These are phyloP conservation scores for Rotaria socialis DNA, from an alignment of 2,888 invertebrate genomes.

Conservation along the genomic window DNA sequence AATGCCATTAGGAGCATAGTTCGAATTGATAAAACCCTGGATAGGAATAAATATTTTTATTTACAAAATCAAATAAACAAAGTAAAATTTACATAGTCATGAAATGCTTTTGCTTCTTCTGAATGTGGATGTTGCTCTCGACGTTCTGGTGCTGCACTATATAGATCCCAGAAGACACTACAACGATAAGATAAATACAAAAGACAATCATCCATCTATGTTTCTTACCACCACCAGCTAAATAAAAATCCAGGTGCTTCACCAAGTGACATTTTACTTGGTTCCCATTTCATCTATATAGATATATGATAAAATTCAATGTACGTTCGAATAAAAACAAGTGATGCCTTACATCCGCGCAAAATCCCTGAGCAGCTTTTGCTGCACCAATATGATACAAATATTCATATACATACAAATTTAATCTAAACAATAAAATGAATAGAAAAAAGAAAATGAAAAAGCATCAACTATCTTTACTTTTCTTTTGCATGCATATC, in stretches of 20 bases:
- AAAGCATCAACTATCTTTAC: conserved; percentile 62
- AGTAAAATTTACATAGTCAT: conserved; percentile 77
- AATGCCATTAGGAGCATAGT: conserved; percentile 20
- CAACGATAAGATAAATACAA: conserved; percentile 51
- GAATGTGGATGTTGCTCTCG: conserved; percentile 97
- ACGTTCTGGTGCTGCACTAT: conserved; percentile 96
- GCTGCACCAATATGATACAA: conserved; percentile 96
- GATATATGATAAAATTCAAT: neutral
- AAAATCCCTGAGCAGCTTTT: conserved; percentile 98
- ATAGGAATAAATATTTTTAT: neutral
- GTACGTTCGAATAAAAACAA: neutral
- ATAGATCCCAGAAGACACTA: conserved; percentile 97
- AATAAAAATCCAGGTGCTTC: conserved; percentile 97
- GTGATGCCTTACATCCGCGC: conserved; percentile 73
- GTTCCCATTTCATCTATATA: conserved; percentile 89
- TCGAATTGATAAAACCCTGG: conserved; percentile 14
- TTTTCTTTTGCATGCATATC: conserved; percentile 98
- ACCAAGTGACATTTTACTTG: conserved; percentile 88
- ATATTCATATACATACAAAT: conserved; percentile 98
- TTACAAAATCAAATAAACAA: neutral
- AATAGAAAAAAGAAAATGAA: no score
- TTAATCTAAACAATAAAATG: conserved; percentile 68
- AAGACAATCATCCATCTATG: conserved; percentile 37
- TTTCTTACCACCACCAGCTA: conserved; percentile 94
- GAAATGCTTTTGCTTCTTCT: conserved; percentile 98